Conservation (phyloP, 2,113 vertebrate genomes). For the Ptychochromis oligacanthus region DNA sequence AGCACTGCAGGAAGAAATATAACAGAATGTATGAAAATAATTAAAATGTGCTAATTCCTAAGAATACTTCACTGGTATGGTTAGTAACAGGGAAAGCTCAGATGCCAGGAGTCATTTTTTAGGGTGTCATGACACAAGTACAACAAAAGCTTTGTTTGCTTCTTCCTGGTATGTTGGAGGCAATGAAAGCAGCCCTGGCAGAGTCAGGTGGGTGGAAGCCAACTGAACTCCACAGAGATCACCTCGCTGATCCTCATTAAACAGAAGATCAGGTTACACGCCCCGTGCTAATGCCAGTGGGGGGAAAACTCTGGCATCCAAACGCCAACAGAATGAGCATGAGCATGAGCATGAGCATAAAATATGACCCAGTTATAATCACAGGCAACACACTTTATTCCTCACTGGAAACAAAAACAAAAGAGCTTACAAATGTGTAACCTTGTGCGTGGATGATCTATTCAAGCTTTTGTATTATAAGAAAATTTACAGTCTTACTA, state of each 20-base stretch:
- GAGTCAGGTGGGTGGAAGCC: conserved; percentile 41
- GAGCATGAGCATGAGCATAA: background rate
- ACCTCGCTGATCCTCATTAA: conserved; percentile 57
- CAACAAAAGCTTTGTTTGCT: conserved; percentile 41
- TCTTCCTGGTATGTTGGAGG: conserved; percentile 24
- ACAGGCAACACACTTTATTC: conserved; percentile 4
- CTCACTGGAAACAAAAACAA: background rate
- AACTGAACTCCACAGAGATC: conserved; percentile 50
- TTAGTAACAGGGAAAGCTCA: background rate
- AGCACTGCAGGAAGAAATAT: conserved; percentile 77
- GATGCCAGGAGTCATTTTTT: background rate
- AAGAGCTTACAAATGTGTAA: background rate
- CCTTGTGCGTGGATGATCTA: background rate
- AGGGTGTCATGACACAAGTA: conserved; percentile 8
- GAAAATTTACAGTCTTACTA: background rate
- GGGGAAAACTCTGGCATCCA: conserved; percentile 20
- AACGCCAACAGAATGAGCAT: conserved; percentile 38
- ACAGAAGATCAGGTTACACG: conserved; percentile 59
- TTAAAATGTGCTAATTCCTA: background rate
- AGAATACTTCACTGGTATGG: background rate
- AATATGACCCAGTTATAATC: conserved; percentile 19
- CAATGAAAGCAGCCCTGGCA: background rate
- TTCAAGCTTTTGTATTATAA: background rate
- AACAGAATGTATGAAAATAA: background rate
- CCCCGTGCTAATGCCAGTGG: conserved; percentile 25